phyloP scores from a whole-genome alignment of 2,797 vertebrate genomes.

The Typhlichthys subterraneus region DNA sequence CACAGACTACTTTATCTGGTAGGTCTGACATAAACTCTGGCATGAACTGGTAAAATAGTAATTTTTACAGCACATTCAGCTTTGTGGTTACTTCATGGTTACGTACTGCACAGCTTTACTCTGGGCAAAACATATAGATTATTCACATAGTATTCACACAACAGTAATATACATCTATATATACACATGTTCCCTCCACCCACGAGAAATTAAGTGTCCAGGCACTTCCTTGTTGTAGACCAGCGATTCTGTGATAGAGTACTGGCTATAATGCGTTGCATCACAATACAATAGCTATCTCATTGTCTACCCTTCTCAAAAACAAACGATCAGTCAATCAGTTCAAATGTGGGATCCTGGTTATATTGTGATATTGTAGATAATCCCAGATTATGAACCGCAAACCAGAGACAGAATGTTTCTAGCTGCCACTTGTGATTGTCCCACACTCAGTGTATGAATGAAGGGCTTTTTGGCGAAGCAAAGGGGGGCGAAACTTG shows the following conservation, averaged over 20 bases:
- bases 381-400: conserved; percentile 20
- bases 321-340: conserved; percentile 31
- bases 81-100: conserved; percentile 67
- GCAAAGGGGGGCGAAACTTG: background rate
- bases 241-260: conserved; percentile 40
- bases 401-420: conserved; percentile 26
- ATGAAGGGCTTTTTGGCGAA: background rate
- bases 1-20: conserved; percentile 35
- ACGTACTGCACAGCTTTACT: conserved; percentile 70
- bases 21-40: conserved; percentile 41
- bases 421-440: background rate
- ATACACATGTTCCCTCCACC: conserved; percentile 68
- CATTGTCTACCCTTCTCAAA: conserved; percentile 33
- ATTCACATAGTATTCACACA: conserved; percentile 83
- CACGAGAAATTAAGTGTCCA: conserved; percentile 66
- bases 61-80: conserved; percentile 79
- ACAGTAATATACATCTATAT: conserved; percentile 82
- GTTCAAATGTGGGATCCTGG: conserved; percentile 33
- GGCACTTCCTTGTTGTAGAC: conserved; percentile 71
- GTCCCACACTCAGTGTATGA: background rate
- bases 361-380: conserved; percentile 24
- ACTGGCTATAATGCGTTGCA: conserved; percentile 33
- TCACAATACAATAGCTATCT: conserved; percentile 19
- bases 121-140: conserved; percentile 76
- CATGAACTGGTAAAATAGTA: conserved; percentile 65